A percentile compares a stretch with the other conserved stretches of the same genome.
phyloP scores from a whole-genome alignment of 2,113 vertebrate genomes.

The Caranx melampygus region DNA sequence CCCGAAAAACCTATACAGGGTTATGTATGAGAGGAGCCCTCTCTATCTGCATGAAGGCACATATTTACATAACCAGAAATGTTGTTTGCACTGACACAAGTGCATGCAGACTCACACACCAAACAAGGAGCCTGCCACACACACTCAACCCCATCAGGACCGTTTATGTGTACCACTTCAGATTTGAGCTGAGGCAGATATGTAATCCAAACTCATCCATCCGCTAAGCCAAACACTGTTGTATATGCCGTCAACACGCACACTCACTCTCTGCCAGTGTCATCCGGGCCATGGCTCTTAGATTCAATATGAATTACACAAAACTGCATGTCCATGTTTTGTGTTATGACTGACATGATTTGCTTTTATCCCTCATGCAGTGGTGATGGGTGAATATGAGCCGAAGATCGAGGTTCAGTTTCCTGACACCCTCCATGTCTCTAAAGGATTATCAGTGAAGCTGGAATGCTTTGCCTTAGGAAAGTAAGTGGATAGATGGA shows the following conservation, averaged over 20 bases:
- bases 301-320: constrained; percentile 31
- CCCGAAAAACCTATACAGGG: constrained; percentile 31
- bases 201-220: constrained; percentile 68
- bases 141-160: constrained; percentile 46
- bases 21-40: constrained; percentile 46
- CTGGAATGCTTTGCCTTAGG: constrained; percentile 94
- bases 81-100: constrained; percentile 25
- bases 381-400: constrained; percentile 93
- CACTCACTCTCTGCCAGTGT: constrained; percentile 25
- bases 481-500: constrained; percentile 87
- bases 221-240: constrained; percentile 35
- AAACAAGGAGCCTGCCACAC: constrained; percentile 38
- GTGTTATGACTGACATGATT: constrained; percentile 47
- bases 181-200: constrained; percentile 53
- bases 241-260: constrained; percentile 10
- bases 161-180: constrained; percentile 51
- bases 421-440: constrained; percentile 84
- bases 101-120: constrained; percentile 11
- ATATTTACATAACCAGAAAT: constrained; percentile 65
- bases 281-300: background rate
- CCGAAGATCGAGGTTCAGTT: constrained; percentile 93
- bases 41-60: constrained; percentile 48
- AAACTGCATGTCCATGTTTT: constrained; percentile 18
- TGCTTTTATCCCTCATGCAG: constrained; percentile 75
- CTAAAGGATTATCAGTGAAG: constrained; percentile 87